A percentile compares a stretch with the other conserved stretches of the same genome.
These are phyloP conservation scores for Silurus meridionalis DNA, from an alignment of 2,113 vertebrate genomes.

Conservation along the genomic window DNA sequence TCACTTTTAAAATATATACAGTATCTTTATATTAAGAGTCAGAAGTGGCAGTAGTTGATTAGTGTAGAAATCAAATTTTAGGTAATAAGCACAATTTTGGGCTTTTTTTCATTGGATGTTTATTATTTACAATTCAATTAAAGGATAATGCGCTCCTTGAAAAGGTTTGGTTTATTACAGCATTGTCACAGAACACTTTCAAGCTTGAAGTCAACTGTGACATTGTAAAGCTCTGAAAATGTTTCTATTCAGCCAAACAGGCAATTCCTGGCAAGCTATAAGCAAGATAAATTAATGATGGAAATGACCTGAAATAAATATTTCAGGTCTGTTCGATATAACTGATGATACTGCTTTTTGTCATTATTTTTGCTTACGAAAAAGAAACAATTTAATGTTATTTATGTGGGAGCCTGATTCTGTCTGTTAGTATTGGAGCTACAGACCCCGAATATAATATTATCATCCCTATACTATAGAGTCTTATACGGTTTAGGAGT, in stretches of 20 bases:
- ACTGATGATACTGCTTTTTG: neutral
- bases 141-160: neutral
- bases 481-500: neutral
- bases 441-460: neutral
- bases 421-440: neutral
- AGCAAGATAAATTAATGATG: neutral
- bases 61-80: neutral
- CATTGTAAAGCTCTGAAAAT: neutral
- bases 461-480: neutral
- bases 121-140: neutral
- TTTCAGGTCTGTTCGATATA: neutral
- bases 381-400: neutral
- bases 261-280: neutral
- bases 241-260: neutral
- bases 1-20: neutral
- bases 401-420: neutral
- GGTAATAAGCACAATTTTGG: neutral
- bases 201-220: neutral
- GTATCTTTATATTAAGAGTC: neutral
- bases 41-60: neutral
- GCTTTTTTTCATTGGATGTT: neutral
- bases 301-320: neutral
- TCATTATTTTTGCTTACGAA: neutral
- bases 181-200: neutral
- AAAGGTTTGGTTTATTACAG: neutral